These are phyloP conservation scores for Oscheius myriophilus DNA, from an alignment of 2,888 invertebrate species.

Conservation along the genomic window DNA sequence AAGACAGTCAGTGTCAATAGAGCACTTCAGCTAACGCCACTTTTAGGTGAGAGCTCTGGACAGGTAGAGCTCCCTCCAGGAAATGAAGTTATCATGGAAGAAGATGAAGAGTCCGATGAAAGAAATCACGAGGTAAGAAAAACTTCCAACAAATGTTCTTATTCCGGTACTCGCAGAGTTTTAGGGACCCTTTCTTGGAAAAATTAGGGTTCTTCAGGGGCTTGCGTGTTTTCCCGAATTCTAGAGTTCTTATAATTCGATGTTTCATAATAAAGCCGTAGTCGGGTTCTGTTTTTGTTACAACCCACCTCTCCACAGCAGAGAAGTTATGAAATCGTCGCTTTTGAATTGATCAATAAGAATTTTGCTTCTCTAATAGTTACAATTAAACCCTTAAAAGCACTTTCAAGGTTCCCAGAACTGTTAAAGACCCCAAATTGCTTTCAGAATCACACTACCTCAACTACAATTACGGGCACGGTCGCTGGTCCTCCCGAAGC, in stretches of 20 bases:
- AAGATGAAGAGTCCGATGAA: slow-evolving; percentile 59
- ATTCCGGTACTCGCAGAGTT: too few species aligned
- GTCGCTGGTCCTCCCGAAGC: slow-evolving; percentile 41
- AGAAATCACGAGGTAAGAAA: slow-evolving; percentile 20
- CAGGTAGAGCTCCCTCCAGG: slow-evolving; percentile 56
- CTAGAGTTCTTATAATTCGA: too few species aligned
- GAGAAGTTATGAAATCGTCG: too few species aligned
- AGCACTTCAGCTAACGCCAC: background rate
- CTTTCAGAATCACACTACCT: slow-evolving; percentile 44
- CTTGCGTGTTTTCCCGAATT: too few species aligned
- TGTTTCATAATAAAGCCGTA: too few species aligned
- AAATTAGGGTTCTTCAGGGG: too few species aligned
- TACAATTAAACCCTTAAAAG: too few species aligned
- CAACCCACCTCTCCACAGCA: too few species aligned
- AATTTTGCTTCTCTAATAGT: slow-evolving; percentile 1
- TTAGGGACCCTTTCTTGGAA: too few species aligned
- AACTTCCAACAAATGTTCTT: too few species aligned
- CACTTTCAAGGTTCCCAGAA: background rate
- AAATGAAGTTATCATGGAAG: slow-evolving; percentile 56
- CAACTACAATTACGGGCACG: slow-evolving; percentile 47
- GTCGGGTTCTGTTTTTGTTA: too few species aligned
- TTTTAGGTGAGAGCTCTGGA: slow-evolving; percentile 54
- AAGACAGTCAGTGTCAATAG: slow-evolving; percentile 46
- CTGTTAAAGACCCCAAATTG: background rate
- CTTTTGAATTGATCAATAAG: too few species aligned